Percentiles rank a stretch among this genome's conserved stretches.
Evolutionary conservation across 2,888 invertebrate species (phyloP).

Genomic region (Polietes domitor): DNA sequence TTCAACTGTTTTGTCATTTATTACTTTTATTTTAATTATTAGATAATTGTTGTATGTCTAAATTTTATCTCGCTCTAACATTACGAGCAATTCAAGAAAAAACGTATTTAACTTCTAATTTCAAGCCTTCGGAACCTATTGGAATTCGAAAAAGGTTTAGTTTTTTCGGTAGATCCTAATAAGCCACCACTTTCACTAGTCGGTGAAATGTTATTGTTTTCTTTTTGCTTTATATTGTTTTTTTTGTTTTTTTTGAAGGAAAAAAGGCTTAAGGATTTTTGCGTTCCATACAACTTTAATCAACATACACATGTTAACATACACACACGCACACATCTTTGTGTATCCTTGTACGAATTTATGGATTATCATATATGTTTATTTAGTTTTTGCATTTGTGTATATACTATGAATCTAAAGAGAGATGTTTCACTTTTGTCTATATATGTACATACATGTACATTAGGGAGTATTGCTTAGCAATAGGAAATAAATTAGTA

Average conservation of each 20-base stretch:
- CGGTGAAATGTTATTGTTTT: slow-evolving; percentile 16
- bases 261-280: neutral
- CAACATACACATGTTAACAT: neutral
- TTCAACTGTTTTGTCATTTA: too few relatives aligned
- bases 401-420: neutral
- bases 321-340: neutral
- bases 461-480: neutral
- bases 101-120: too few relatives aligned
- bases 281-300: neutral
- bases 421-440: neutral
- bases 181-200: neutral
- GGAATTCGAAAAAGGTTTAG: too few relatives aligned
- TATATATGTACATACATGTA: neutral
- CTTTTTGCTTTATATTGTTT: neutral
- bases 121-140: too few relatives aligned
- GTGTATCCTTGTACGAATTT: slow-evolving; percentile 1
- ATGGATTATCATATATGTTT: slow-evolving; percentile 29
- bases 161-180: too few relatives aligned
- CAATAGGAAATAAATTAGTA: too few relatives aligned
- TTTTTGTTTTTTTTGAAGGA: neutral
- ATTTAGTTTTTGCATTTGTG: slow-evolving; percentile 22
- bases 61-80: too few relatives aligned
- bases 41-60: too few relatives aligned
- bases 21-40: too few relatives aligned
- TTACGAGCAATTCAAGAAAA: too few relatives aligned